Conservation (phyloP, 1,140 invertebrate species). For the Cydia splendana region DNA sequence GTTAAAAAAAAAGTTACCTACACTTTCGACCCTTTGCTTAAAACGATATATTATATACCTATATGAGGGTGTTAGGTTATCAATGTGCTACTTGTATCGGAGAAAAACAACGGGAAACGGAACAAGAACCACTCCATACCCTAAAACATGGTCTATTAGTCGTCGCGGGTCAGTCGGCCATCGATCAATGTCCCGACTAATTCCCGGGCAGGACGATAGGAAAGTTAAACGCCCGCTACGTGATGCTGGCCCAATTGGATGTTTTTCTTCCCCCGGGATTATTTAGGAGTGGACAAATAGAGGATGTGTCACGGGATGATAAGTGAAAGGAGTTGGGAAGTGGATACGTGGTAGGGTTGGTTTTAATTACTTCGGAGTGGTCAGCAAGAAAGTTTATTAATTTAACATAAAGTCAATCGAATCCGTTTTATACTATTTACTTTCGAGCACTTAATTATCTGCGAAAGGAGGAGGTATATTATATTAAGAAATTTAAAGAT, state of each 20-base stretch:
- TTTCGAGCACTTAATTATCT: no score
- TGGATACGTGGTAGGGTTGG: conserved; percentile 22
- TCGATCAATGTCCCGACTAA: conserved; percentile 30
- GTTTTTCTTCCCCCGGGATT: conserved; percentile 30
- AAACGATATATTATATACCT: no score
- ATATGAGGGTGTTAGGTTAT: not conserved
- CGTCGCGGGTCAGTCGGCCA: conserved; percentile 25
- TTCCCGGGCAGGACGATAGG: conserved; percentile 24
- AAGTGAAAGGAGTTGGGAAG: conserved; percentile 27
- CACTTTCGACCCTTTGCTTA: no score
- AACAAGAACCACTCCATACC: not conserved
- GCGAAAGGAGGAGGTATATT: no score
- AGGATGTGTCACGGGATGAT: conserved; percentile 24
- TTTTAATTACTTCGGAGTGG: conserved; percentile 26
- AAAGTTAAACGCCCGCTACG: conserved; percentile 30
- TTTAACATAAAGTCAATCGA: not conserved
- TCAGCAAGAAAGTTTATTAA: conserved; percentile 6
- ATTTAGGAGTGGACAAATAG: conserved; percentile 33
- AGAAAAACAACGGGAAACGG: conserved; percentile 1
- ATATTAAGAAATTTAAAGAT: no score
- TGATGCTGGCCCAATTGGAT: conserved; percentile 30
- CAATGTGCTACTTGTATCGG: not conserved
- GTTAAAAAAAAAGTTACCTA: no score
- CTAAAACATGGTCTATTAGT: conserved; percentile 18
- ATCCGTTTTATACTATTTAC: no score